Base-by-base conservation (phyloP, 2,113 vertebrate species). In the Apteryx mantelli region DNA sequence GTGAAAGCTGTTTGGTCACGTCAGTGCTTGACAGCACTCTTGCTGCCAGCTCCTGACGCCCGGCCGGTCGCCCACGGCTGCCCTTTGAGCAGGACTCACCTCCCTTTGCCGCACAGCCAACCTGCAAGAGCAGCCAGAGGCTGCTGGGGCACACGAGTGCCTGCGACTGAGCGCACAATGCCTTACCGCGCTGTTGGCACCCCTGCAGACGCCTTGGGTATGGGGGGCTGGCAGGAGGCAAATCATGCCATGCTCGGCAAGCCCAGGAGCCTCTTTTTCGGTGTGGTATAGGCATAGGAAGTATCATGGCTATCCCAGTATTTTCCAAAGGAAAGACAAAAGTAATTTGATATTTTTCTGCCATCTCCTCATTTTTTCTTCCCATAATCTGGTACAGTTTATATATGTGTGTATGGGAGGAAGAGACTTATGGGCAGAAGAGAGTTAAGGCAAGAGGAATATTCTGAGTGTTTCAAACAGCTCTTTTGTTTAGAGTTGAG, bases 81-180 rank as follows among this genome's bases (percentile, higher is more conserved):
- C 44, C 20, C 21, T 60, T 81, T 44, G 56, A 19, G 65, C 2
- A 1, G 9, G 48, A 5, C 9, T 89, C 25, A 42, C 18, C 12
- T 60, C 28, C 34, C 40, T 42, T 25, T 65, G 74, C 28, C 58
- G 16, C n/a, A 30, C 40, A 68, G 46, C 9, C 66, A 82, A 73
- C 15, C 58, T n/a, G 21, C 21, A 58, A 74, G 42, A 90, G 52
- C 16, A 52, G 17, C 5, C 26, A 30, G 40, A 66, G 52, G 21
- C n/a, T 53, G 5, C 40, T 11, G 0, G 0, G 42, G 42, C 69
- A n/a, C 20, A 1, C 13, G 48, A 58, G 19, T 4, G 63, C 60
- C 24, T 34, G 26, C 18, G 20, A 20, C 7, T 28, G 50, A 63
- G 53, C 9, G 13, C 22, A 18, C 40, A 40, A 44, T 19, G 24